Evolutionary conservation across 2,888 invertebrate genomes (phyloP).

Genomic region (Thera obeliscata): DNA sequence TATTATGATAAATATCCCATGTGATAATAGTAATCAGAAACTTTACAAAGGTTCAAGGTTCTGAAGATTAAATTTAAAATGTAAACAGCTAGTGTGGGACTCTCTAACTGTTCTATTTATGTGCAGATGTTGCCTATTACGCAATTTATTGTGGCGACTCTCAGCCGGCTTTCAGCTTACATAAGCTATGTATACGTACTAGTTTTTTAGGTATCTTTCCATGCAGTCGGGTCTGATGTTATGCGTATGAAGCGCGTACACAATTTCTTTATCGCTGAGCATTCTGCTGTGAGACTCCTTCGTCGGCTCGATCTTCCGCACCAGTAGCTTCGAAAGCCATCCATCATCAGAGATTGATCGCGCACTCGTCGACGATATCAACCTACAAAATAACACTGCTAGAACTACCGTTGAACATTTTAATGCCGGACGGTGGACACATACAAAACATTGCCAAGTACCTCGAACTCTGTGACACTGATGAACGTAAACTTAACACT

Average conservation of each 20-base stretch:
- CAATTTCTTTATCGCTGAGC: constrained; percentile 97
- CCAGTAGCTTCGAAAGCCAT: constrained; percentile 95
- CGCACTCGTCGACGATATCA: constrained; percentile 70
- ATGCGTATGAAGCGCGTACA: constrained; percentile 98
- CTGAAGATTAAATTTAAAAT: constrained; percentile 42
- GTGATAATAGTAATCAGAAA: constrained; percentile 22
- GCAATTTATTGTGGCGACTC: constrained; percentile 37
- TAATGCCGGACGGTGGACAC: constrained; percentile 48
- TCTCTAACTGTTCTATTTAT: constrained; percentile 59
- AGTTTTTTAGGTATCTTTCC: constrained; percentile 94
- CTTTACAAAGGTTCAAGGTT: constrained; percentile 53
- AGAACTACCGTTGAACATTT: constrained; percentile 50
- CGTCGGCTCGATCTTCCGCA: constrained; percentile 95
- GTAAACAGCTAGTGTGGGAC: constrained; percentile 46
- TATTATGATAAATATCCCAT: constrained; percentile 14
- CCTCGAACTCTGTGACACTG: constrained; percentile 73
- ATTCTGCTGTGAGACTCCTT: constrained; percentile 98
- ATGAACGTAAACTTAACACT: constrained; percentile 63
- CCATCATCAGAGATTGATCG: constrained; percentile 86
- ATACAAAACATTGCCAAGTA: constrained; percentile 48
- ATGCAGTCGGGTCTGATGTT: constrained; percentile 95
- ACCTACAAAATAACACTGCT: constrained; percentile 62
- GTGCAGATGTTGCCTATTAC: constrained; percentile 72
- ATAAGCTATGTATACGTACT: constrained; percentile 87
- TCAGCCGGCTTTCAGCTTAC: constrained; percentile 47